Base-by-base conservation (phyloP, 1,140 invertebrate genomes). In the Listronotus bonariensis region DNA sequence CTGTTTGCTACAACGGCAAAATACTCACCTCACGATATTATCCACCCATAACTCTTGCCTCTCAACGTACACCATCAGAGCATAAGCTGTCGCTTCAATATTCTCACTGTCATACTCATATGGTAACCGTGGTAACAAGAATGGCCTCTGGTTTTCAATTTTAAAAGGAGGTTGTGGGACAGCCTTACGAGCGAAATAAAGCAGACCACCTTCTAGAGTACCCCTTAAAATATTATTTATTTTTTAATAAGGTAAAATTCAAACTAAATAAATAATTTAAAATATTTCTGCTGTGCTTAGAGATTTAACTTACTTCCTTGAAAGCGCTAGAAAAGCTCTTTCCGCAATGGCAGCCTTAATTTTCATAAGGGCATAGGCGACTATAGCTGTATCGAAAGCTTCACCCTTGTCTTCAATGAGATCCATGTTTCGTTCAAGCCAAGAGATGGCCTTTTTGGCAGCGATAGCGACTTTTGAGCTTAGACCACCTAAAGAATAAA, bases 61-160 rank as follows among this genome's bases (percentile, higher is more conserved):
- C 10, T 89, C 88, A 42, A 93, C 91, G 76, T 96, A 93, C 0
- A 93, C 89, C 67, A 97, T 77, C n/a, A 98, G 80, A 3, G 91
- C 95, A 76, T 96, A 98, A 0, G 95, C 91, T 0, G 95, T 97
- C 0, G 94, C 88, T 75, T 96, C 95, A 31, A 97, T 92, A 76
- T 97, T 97, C 70, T 91, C 88, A 0, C 92, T 88, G 80, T 98
- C 95, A 76, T 93, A 96, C 69, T 87, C 87, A 73, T 93, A 92
- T 0, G 92, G 91, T 56, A 95, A 78, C 0, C 95, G 85, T 0
- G 95, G 93, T n/a, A 95, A 74, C 0, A 91, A 79, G 82, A 95
- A 96, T 1, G 91, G 92, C 73, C 92, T 92, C 75, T 96, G 92
- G 80, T 95, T 95, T 78, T 96, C 93, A 67, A 90, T 83, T 78